Base-by-base conservation (phyloP, 2,797 vertebrate genomes). In the Microcaecilia unicolor region DNA sequence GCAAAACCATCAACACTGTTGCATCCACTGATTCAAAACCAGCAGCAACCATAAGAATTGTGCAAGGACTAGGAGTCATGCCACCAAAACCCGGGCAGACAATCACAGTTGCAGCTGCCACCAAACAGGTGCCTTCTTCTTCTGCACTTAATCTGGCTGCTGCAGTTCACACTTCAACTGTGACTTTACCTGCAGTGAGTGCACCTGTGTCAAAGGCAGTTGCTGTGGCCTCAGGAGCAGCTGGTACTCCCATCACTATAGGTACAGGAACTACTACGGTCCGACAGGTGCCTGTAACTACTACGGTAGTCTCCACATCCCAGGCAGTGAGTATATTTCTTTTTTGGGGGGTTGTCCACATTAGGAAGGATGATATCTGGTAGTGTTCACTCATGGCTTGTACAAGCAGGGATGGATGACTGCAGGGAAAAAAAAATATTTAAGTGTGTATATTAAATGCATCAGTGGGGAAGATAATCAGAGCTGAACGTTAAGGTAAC, bases 61-160 rank as follows among this genome's bases (percentile, higher is more conserved):
- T 99, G 61, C 96, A 96, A 5, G 92, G 92, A 7, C 69, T 99
- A 14, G 91, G 96, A 1, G 81, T 97, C 16, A 89, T 98, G 60
- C 90, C 94, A 0, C 87, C 89, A 35, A 99, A 97, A 52, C 79
- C 84, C 6, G 88, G 90, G 18, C 91, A 93, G 57, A 84, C 90
- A 11, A 87, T 97, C 52, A 83, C 91, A 0, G 85, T 99, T 15
- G 85, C 90, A 2, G 75, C 90, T 20, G 78, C 89, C 0, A 34
- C 78, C 40, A 88, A 87, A 51, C 84, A 79, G 17, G 69, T 58
- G 31, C 63, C 21, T 8, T 73, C 61, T 6, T 65, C 81, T 1
- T 76, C 85, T 0, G 63, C 82, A 0, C 55, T 67, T 4, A 49
- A 68, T 1, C 18, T 68, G 22, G 59, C 73, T 0, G 78, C 85